Base-by-base conservation (phyloP, 2,113 vertebrate genomes). In the Microtus pennsylvanicus region DNA sequence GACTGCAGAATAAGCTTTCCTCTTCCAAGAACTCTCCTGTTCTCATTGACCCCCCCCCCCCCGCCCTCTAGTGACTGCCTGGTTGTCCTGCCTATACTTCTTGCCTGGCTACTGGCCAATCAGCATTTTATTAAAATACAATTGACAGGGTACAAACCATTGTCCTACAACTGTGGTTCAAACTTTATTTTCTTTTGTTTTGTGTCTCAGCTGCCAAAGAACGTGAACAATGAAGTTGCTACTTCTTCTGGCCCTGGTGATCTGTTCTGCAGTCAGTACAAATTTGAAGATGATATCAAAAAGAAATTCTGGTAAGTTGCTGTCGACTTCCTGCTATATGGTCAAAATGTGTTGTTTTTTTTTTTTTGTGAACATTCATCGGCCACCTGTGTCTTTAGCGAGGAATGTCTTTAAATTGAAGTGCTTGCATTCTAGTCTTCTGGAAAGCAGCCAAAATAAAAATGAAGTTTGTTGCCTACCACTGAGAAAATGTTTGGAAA, bases 291-390 rank as follows among this genome's bases (percentile, higher is more conserved):
- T 99, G 87, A 99, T 99, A 97, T 99, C 99, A 97, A 99, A 99
- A 98, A 99, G 99, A 98, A 99, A 99, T 98, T 99, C 99, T 96
- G 99, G 99, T 99, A 99, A 99, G 99, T 98, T 90, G 61, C 76
- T 97, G 86, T 94, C 89, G 97, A 97, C 76, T 95, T 96, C 81
- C 94, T 92, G 96, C 24, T 91, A 55, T 97, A 93, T 94, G 86
- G 82, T 97, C 67, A 96, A 96, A 92, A 85, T 76, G 52, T 82
- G 10, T 93, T 52, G 22, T 78, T 35, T 78, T 90, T 30, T 75
- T 78, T 78, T 33, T 52, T 55, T 52, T 21, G 42, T 95, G 76
- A 96, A 30, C 38, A 96, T 85, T 50, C 63, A 87, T 52, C 58
- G 30, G 70, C 74, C 17, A 90, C 80, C 30, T 92, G 50, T 78